Evolutionary conservation across 2,113 vertebrate species (phyloP).

Genomic region (Nothoprocta pentlandii): DNA sequence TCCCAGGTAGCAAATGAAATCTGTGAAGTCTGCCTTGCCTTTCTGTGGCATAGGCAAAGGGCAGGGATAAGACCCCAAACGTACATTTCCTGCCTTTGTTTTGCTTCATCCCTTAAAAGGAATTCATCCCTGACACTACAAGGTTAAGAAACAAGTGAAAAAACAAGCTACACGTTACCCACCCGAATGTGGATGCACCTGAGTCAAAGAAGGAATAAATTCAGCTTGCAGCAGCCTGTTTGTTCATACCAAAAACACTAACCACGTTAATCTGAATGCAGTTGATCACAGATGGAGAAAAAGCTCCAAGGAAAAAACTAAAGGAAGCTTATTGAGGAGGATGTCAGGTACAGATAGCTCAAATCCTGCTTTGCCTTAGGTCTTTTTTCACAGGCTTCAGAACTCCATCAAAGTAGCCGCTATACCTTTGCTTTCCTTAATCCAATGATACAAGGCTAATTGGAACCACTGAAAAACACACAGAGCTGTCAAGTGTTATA

Average conservation of each 20-base stretch:
- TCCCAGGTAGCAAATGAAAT: neutral
- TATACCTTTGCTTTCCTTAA: neutral
- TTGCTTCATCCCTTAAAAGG: neutral
- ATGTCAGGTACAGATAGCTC: neutral
- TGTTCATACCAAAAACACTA: neutral
- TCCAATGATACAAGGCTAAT: neutral
- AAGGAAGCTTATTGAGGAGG: neutral
- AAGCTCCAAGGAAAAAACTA: neutral
- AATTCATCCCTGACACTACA: neutral
- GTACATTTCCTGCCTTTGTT: neutral
- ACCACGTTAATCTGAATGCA: neutral
- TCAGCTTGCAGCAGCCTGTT: neutral
- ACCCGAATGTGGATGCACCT: neutral
- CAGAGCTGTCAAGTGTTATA: neutral
- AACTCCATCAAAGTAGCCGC: neutral
- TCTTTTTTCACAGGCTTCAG: neutral
- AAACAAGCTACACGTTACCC: neutral
- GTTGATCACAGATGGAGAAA: neutral
- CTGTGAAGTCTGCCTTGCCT: neutral
- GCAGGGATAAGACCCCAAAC: neutral
- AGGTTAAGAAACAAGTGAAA: neutral
- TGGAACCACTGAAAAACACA: neutral
- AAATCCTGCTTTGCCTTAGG: neutral
- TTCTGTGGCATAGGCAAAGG: neutral
- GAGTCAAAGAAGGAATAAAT: neutral